Evolutionary conservation across 2,113 vertebrate species (phyloP).

Genomic region (Phyllostomus discolor): DNA sequence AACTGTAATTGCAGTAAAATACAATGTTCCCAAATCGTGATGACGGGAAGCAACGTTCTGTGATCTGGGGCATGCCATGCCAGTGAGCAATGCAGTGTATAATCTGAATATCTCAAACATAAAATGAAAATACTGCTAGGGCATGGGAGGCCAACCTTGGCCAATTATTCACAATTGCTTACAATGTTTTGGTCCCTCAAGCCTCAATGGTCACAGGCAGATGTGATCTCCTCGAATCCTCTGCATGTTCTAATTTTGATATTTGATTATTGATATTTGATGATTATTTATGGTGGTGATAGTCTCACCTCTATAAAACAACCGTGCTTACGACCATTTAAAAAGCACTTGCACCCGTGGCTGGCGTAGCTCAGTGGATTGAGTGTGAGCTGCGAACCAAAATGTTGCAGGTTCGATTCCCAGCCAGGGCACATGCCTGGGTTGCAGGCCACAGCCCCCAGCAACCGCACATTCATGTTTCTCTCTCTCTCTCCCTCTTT

Average conservation of each 20-base stretch:
- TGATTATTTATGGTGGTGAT: neutral
- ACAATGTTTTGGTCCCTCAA: neutral
- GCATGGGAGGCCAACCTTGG: neutral
- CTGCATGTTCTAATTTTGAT: neutral
- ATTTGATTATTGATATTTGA: neutral
- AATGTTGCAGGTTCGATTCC: too few relatives aligned
- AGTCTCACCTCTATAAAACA: neutral
- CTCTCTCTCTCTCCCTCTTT: too few relatives aligned
- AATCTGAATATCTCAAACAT: slow-evolving; percentile 15
- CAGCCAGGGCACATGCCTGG: too few relatives aligned
- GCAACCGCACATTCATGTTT: too few relatives aligned
- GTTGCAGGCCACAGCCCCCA: too few relatives aligned
- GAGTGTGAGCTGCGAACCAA: too few relatives aligned
- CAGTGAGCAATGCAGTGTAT: neutral
- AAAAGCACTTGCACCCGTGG: neutral
- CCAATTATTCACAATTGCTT: neutral
- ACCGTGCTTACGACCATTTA: neutral
- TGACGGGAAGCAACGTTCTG: slow-evolving; percentile 26
- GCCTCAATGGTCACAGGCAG: neutral
- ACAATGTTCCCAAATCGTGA: slow-evolving; percentile 42
- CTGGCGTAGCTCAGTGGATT: too few relatives aligned
- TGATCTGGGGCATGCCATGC: neutral
- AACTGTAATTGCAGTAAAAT: slow-evolving; percentile 54
- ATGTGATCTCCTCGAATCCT: neutral
- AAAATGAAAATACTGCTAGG: slow-evolving; percentile 1